Evolutionary conservation across 92 coral and sea anemone genomes (phyloP).

Genomic region (Phenganax stokvisi): DNA sequence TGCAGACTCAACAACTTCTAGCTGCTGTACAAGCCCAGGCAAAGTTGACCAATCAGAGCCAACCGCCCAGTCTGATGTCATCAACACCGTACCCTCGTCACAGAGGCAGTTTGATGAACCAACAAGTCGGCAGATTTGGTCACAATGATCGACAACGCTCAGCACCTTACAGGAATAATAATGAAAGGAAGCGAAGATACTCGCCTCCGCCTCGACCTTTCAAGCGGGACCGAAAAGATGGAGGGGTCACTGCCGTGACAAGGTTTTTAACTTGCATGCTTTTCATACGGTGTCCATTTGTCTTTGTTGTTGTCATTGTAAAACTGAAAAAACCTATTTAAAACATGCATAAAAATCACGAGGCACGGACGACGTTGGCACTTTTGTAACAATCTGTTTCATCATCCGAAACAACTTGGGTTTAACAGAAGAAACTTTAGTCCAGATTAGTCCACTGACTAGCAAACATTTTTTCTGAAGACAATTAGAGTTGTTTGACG

Average conservation of each 20-base stretch:
- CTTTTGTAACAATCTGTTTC: too few relatives aligned
- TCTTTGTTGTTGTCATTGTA: neutral
- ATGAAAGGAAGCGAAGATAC: constrained; percentile 16
- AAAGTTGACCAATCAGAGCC: constrained; percentile 41
- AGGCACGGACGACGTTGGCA: too few relatives aligned
- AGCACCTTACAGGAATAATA: neutral
- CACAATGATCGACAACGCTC: constrained; percentile 44
- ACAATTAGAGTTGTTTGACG: too few relatives aligned
- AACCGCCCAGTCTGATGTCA: constrained; percentile 38
- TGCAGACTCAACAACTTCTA: constrained; percentile 86
- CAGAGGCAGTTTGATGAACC: constrained; percentile 45
- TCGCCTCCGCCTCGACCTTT: constrained; percentile 35
- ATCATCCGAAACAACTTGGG: too few relatives aligned
- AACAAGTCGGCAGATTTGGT: constrained; percentile 59
- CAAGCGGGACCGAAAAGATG: constrained; percentile 25
- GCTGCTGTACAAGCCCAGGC: constrained; percentile 96
- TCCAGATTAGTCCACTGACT: too few relatives aligned
- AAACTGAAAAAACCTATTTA: neutral
- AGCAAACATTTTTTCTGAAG: too few relatives aligned
- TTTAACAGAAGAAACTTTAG: too few relatives aligned
- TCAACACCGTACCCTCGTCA: neutral
- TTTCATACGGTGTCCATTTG: neutral
- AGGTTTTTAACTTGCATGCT: neutral
- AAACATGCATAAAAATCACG: too few relatives aligned
- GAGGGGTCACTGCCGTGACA: neutral